Base-by-base conservation (phyloP, 2,797 vertebrate genomes). In the Pangasius mekongensis region DNA sequence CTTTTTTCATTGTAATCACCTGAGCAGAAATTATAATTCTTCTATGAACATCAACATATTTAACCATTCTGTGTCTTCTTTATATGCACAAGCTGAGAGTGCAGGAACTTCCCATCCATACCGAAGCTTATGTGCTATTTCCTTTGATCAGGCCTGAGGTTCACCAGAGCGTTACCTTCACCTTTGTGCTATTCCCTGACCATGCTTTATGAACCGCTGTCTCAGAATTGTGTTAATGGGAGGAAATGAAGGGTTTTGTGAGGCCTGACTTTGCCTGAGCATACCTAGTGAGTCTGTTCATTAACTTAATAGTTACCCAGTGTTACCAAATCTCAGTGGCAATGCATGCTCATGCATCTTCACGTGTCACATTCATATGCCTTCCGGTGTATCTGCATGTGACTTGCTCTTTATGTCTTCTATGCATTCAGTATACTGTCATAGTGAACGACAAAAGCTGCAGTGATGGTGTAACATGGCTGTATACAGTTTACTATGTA, bases 211-310 rank as follows among this genome's bases (percentile, higher is more conserved):
- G 90, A 91, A 91, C 89, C 90, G 87, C 92, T 89, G 83, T 92
- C 93, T 94, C 92, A 91, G 91, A 93, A 91, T 91, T 93, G 92
- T 93, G 95, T 94, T 94, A 95, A 95, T 94, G 93, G 93, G 93
- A 95, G 94, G 94, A 96, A 97, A 97, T 96, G 90, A 95, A 94
- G 94, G 93, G 93, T 94, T 95, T 95, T 89, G 92, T 94, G 93
- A 89, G 92, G 94, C 93, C 91, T 94, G 94, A 95, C 94, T 94
- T 95, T 94, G 94, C 94, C 93, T 94, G 92, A 90, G 93, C 89
- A 88, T 87, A 89, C 49, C 88, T 84, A 56, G 49, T 83, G 74
- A 83, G 84, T 92, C 86, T 86, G 84, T 87, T 86, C 86, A 89
- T 89, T 89, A 90, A 90, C 83, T 93, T 92, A 93, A 92, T 93